Evolutionary conservation across 2,888 invertebrate genomes (phyloP).

Genomic region (Lucinisca nassula): DNA sequence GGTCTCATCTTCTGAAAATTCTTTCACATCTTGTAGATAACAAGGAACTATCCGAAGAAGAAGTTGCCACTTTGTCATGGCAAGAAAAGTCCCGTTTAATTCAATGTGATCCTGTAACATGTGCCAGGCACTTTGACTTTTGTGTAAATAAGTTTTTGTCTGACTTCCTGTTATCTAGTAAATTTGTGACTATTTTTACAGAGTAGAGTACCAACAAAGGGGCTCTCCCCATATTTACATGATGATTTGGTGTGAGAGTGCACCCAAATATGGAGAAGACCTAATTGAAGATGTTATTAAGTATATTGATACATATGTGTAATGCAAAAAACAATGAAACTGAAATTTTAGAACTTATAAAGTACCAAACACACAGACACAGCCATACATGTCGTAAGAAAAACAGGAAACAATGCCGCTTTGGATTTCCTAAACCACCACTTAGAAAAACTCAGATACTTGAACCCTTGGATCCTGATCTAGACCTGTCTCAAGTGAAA

Average conservation of each 20-base stretch:
- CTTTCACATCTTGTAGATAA: not conserved
- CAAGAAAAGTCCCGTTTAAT: constrained; percentile 9
- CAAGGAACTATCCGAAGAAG: not conserved
- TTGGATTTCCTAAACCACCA: constrained; percentile 64
- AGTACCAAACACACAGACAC: constrained; percentile 45
- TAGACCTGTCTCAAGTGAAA: constrained; percentile 13
- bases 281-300: constrained; percentile 15
- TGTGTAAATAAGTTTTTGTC: not conserved
- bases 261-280: constrained; percentile 34
- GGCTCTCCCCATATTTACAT: constrained; percentile 56
- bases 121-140: constrained; percentile 56
- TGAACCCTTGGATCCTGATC: constrained; percentile 40
- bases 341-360: not conserved
- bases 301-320: constrained; percentile 47
- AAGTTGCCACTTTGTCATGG: constrained; percentile 17
- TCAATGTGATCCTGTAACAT: constrained; percentile 62
- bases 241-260: constrained; percentile 44
- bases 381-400: constrained; percentile 45
- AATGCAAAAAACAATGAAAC: constrained; percentile 28
- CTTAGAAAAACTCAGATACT: constrained; percentile 44
- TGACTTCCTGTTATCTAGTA: constrained; percentile 29
- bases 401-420: constrained; percentile 49
- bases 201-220: constrained; percentile 62
- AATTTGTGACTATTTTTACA: constrained; percentile 64
- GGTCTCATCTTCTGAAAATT: constrained; percentile 3